These are phyloP conservation scores for Paradoxurus hermaphroditus DNA, from an alignment of 2,113 vertebrate genomes.

Conservation along the genomic window DNA sequence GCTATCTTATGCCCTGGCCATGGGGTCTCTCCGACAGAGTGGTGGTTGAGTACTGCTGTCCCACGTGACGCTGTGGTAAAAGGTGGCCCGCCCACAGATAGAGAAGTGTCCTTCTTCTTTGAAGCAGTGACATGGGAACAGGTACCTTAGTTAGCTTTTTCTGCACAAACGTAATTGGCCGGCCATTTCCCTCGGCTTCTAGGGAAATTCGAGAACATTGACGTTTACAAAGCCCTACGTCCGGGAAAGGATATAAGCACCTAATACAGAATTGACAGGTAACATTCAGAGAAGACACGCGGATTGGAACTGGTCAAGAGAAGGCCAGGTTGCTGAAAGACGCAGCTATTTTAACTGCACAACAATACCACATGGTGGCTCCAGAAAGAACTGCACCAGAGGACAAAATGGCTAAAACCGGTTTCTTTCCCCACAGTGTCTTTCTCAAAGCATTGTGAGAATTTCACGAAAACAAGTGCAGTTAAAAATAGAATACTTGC, in stretches of 20 bases:
- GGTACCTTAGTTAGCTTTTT: not conserved
- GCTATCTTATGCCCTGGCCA: accelerated
- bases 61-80: not conserved
- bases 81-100: not conserved
- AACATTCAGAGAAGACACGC: not conserved
- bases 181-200: not conserved
- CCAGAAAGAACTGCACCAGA: slow-evolving; percentile 2
- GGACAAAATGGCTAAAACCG: not conserved
- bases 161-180: not conserved
- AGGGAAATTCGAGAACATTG: not conserved
- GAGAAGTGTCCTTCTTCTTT: not conserved
- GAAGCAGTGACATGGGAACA: not conserved
- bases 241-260: not conserved
- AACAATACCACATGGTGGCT: slow-evolving; percentile 59
- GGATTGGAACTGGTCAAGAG: not conserved
- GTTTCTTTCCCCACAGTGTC: too few relatives aligned
- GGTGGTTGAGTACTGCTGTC: not conserved
- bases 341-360: not conserved
- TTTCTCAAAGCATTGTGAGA: not conserved
- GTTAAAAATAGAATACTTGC: not conserved
- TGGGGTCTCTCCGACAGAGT: accelerated
- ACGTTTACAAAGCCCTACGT: not conserved
- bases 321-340: not conserved
- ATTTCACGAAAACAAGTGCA: not conserved
- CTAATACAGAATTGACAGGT: not conserved